Evolutionary conservation across 1,140 invertebrate species (phyloP).

Genomic region (Lethrus apterus): DNA sequence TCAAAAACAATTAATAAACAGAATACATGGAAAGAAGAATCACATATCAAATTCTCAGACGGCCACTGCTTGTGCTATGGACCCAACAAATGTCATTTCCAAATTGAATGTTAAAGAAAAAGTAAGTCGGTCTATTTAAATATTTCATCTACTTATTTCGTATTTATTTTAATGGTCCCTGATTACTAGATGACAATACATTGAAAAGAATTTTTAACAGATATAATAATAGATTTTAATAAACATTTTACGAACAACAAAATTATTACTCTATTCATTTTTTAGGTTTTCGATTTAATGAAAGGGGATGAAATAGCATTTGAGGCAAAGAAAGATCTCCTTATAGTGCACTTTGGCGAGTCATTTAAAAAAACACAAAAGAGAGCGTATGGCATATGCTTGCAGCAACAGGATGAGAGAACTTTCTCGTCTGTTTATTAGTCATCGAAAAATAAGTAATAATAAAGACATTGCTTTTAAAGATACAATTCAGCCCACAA

Average conservation of each 20-base stretch:
- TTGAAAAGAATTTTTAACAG: background rate
- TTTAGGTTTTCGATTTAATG: slow-evolving; percentile 13
- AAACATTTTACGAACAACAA: background rate
- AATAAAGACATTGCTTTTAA: slow-evolving; percentile 6
- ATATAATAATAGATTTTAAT: background rate
- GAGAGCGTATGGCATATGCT: slow-evolving; percentile 6
- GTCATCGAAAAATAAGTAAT: slow-evolving; percentile 4
- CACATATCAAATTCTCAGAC: slow-evolving; percentile 11
- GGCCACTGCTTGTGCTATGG: slow-evolving; percentile 6
- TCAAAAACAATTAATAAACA: slow-evolving; percentile 1
- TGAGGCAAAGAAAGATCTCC: slow-evolving; percentile 10
- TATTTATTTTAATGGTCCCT: background rate
- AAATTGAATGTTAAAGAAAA: slow-evolving; percentile 13
- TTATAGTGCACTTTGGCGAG: slow-evolving; percentile 10
- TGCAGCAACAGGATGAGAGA: slow-evolving; percentile 14
- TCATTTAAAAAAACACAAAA: slow-evolving; percentile 10
- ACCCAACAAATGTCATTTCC: slow-evolving; percentile 11
- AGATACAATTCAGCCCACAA: slow-evolving; percentile 7
- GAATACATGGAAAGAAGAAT: background rate
- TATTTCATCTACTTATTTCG: background rate
- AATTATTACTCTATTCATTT: background rate
- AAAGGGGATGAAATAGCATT: slow-evolving; percentile 9
- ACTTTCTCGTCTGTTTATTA: slow-evolving; percentile 11
- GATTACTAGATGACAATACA: background rate
- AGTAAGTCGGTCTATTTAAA: slow-evolving; percentile 2